Evolutionary conservation across 2,888 invertebrate species (phyloP).

Genomic region (Aricia artaxerxes): DNA sequence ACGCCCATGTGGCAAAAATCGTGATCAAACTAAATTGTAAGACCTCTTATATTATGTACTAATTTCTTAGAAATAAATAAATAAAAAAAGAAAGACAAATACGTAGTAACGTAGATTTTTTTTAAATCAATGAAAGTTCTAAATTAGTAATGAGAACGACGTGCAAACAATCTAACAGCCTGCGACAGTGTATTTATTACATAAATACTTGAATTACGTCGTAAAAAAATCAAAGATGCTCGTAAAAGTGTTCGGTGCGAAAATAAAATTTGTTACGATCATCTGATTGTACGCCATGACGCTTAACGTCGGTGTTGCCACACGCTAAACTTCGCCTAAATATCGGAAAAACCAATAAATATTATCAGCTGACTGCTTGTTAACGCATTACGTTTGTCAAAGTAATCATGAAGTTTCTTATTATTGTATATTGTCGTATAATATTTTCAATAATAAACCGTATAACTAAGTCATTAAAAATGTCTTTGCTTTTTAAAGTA

Average conservation of each 20-base stretch:
- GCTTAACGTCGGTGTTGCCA: slow-evolving; percentile 49
- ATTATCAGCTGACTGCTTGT: not conserved
- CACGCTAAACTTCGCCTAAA: not conserved
- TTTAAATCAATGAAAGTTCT: not conserved
- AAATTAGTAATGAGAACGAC: not conserved
- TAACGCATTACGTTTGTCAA: not conserved
- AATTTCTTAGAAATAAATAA: too few relatives aligned
- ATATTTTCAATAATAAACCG: not conserved
- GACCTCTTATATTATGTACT: too few relatives aligned
- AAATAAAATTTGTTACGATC: slow-evolving; percentile 39
- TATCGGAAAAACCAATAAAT: not conserved
- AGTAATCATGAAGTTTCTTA: not conserved
- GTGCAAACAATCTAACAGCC: slow-evolving; percentile 5
- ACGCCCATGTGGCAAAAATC: too few relatives aligned
- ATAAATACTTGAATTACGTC: slow-evolving; percentile 30
- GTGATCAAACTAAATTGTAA: too few relatives aligned
- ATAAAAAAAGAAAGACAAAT: too few relatives aligned
- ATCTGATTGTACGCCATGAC: slow-evolving; percentile 50
- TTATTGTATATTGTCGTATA: not conserved
- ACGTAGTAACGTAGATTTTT: too few relatives aligned
- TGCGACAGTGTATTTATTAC: slow-evolving; percentile 36
- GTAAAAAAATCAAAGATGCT: slow-evolving; percentile 30
- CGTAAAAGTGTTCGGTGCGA: slow-evolving; percentile 36
- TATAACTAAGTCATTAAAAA: not conserved
- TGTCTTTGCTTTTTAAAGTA: not conserved